Base-by-base conservation (phyloP, 1,140 invertebrate genomes). In the Belonocnema kinseyi region DNA sequence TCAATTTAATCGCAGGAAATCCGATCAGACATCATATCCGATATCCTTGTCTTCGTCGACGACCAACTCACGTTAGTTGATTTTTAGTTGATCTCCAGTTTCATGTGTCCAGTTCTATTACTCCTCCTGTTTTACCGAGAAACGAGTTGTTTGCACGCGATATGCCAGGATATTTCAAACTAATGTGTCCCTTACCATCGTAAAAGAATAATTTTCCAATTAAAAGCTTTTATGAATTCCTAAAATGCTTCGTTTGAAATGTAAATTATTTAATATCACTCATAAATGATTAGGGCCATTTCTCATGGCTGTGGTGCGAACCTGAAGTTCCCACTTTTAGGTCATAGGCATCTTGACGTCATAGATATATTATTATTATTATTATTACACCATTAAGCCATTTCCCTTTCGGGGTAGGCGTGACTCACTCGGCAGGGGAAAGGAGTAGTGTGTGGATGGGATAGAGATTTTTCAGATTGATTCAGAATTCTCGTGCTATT, bases 1-100 rank as follows among this genome's bases (percentile, higher is more conserved):
- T 66, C 33, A 66, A 66, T 66, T 66, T 66, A 26, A 66, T 66
- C 61, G 33, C 61, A 66, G 61, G 61, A 66, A 66, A 66, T 66
- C 61, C 61, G 26, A 66, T 66, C 61, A 33, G 26, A 21, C 33
- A 40, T 33, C 61, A 66, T 66, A 66, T 66, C 61, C 26, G 21
- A 66, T 66, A 66, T 66, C 61, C 61, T 66, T 40, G 7, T 61
- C 21, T 61, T 61, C 26, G 58, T 61, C 58, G 58, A 61, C 58
- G 21, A 40, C n/a, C 40, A 66, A 40, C 40, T 40, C 7, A n/a
- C 61, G 26, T 66, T 40, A n/a, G 26, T 66, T 66, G 61, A 66
- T 66, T 40, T 66, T 66, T 8, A 33, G 61, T 40, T 66, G 33
- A 61, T 61, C 11, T 61, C 54, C 54, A 14, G 33, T 66, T 40